A percentile compares a stretch with the other conserved stretches of the same genome.
Conservation (phyloP, 2,888 invertebrate genomes). For the Dasypolia templi region DNA sequence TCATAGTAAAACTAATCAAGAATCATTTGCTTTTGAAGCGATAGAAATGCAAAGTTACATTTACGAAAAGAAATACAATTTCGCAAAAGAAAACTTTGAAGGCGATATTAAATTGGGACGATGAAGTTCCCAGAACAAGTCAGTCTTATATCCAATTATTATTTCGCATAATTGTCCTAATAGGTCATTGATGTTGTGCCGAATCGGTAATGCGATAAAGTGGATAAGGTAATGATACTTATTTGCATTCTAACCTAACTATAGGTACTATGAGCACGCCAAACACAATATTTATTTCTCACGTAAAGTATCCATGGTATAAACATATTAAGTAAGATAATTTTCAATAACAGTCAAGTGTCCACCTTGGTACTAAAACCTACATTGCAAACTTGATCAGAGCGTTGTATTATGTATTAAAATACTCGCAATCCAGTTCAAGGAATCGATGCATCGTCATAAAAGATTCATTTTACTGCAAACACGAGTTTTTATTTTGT, state of each 20-base stretch:
- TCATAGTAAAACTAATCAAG: conserved; percentile 36
- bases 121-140: not conserved
- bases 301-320: conserved; percentile 49
- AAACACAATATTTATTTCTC: conserved; percentile 47
- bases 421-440: conserved; percentile 81
- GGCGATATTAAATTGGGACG: not conserved
- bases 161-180: conserved; percentile 39
- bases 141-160: conserved; percentile 6
- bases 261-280: conserved; percentile 28
- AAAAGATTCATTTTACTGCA: conserved; percentile 51
- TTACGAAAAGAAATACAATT: conserved; percentile 17
- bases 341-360: conserved; percentile 63
- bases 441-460: conserved; percentile 71
- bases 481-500: conserved; percentile 34
- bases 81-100: not conserved
- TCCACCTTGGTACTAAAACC: conserved; percentile 76
- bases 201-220: conserved; percentile 39
- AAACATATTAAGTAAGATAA: conserved; percentile 45
- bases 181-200: conserved; percentile 58
- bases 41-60: conserved; percentile 25
- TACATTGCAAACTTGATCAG: conserved; percentile 75
- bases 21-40: conserved; percentile 25
- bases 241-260: conserved; percentile 35
- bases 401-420: conserved; percentile 73
- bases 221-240: conserved; percentile 32